These are phyloP conservation scores for Craseonycteris thonglongyai DNA, from an alignment of 2,113 vertebrate species.

Conservation along the genomic window DNA sequence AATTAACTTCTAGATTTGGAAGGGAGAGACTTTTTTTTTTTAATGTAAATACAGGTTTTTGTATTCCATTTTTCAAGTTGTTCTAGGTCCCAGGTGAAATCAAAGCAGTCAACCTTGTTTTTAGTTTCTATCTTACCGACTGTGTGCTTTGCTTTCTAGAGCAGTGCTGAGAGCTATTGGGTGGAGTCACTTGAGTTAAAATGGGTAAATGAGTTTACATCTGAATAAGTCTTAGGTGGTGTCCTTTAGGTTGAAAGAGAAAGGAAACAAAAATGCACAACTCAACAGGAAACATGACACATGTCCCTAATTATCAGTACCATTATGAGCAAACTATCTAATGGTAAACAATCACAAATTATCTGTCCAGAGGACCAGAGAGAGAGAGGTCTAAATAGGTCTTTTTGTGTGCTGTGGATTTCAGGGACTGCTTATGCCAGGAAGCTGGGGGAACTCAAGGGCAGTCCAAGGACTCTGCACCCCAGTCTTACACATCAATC, in stretches of 20 bases:
- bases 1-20: not conserved
- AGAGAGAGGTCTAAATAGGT: not conserved
- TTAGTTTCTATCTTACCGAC: not conserved
- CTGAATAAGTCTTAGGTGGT: conserved; percentile 1
- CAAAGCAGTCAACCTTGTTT: not conserved
- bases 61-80: not conserved
- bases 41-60: not conserved
- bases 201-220: not conserved
- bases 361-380: not conserved
- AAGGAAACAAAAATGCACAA: not conserved
- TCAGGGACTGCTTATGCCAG: not conserved
- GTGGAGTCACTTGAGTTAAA: not conserved
- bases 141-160: not conserved
- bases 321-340: not conserved
- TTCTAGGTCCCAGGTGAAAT: not conserved
- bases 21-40: no score
- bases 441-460: not conserved
- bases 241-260: not conserved
- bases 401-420: not conserved
- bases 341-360: not conserved
- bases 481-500: no score
- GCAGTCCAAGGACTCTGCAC: not conserved
- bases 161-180: not conserved
- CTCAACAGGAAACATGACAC: not conserved
- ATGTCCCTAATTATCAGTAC: not conserved